phyloP scores from a whole-genome alignment of 2,113 vertebrate species.

The Brachyhypopomus occidentalis region DNA sequence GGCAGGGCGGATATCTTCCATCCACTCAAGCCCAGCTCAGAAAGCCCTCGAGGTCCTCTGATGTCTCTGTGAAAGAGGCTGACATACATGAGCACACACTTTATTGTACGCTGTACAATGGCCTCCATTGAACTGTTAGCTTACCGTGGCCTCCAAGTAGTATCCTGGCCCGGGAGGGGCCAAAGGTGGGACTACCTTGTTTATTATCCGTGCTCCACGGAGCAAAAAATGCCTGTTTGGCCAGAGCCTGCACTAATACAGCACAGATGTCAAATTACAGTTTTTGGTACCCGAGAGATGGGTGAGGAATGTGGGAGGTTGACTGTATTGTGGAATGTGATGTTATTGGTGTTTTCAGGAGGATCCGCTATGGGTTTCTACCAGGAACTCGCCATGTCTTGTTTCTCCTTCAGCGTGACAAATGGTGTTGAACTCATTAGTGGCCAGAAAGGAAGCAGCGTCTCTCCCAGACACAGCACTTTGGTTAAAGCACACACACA shows the following conservation, averaged over 20 bases:
- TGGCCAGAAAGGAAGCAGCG: neutral
- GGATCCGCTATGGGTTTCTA: constrained; percentile 22
- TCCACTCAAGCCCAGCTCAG: neutral
- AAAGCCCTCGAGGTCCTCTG: constrained; percentile 16
- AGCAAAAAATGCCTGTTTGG: constrained; percentile 45
- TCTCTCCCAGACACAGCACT: neutral
- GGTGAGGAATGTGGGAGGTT: constrained; percentile 58
- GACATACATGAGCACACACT: constrained; percentile 4
- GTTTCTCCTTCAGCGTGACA: constrained; percentile 22
- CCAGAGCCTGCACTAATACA: constrained; percentile 50
- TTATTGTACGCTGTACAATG: constrained; percentile 31
- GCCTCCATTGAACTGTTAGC: constrained; percentile 17
- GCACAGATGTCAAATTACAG: constrained; percentile 59
- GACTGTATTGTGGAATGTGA: constrained; percentile 46
- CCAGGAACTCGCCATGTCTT: constrained; percentile 13
- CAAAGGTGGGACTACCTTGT: constrained; percentile 26
- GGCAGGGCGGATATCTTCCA: neutral
- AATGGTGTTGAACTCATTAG: constrained; percentile 30
- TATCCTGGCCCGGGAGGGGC: constrained; percentile 27
- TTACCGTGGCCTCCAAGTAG: constrained; percentile 21
- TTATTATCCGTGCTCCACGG: constrained; percentile 46
- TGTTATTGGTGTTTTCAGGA: constrained; percentile 47
- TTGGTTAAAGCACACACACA: neutral
- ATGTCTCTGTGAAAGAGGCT: constrained; percentile 28
- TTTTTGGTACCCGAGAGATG: constrained; percentile 53